A percentile compares a stretch with the other conserved stretches of the same genome.
phyloP scores from a whole-genome alignment of 2,797 vertebrate species.

The Gastrophryne carolinensis region DNA sequence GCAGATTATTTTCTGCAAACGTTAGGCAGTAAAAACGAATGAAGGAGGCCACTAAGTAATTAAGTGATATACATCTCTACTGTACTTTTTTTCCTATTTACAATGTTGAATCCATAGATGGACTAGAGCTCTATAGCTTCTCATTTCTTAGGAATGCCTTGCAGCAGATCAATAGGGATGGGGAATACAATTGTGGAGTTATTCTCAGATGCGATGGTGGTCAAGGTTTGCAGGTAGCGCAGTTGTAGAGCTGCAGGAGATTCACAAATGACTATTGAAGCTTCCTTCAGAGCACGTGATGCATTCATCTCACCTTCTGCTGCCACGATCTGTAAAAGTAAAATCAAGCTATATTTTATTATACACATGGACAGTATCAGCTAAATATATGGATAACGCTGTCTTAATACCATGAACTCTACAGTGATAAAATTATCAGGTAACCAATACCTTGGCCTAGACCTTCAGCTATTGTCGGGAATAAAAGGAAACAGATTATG shows the following conservation, averaged over 20 bases:
- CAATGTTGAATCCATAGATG: background rate
- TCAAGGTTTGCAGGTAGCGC: constrained; percentile 72
- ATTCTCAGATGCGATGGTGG: constrained; percentile 63
- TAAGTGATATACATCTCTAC: no score
- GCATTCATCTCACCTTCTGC: constrained; percentile 77
- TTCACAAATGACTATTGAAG: constrained; percentile 64
- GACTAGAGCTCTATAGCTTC: background rate
- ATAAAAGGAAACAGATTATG: no score
- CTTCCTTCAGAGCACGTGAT: constrained; percentile 71
- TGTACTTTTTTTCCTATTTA: background rate
- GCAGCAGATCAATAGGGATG: constrained; percentile 68
- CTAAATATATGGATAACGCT: no score
- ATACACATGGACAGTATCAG: no score
- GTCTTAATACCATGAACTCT: no score
- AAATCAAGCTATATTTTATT: background rate
- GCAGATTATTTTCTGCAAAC: no score
- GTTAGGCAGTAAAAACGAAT: no score
- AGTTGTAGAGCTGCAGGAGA: constrained; percentile 70
- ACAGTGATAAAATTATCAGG: no score
- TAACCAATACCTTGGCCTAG: no score
- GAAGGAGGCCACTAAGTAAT: no score
- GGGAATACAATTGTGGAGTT: constrained; percentile 74
- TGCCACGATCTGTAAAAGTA: constrained; percentile 64
- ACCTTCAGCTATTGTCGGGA: no score
- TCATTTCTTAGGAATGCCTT: constrained; percentile 45